Evolutionary conservation across 2,113 vertebrate species (phyloP), one percentile per base, ranked within the genome.

Genomic region (Aegithalos caudatus): DNA sequence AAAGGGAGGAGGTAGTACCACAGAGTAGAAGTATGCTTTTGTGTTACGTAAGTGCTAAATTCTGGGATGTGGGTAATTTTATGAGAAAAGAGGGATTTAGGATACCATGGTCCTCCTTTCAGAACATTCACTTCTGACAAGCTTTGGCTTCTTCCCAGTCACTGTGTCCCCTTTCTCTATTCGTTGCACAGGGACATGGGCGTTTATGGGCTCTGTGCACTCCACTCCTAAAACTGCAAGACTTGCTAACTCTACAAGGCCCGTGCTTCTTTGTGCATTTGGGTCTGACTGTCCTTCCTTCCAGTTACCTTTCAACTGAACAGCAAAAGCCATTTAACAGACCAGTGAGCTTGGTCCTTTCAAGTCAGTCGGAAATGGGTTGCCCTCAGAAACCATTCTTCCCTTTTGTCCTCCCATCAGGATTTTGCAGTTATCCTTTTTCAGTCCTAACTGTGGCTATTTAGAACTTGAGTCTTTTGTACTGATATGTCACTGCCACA

Each of bases 361-460:
- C 93, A 97, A 95, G 92, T 95, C 88, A 90, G 93, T 94, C 5
- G 19, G 92, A 97, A 96, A 96, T 88, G 85, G 90, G 88, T 74
- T 96, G 71, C 85, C 81, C 92, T 96, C 95, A 88, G 90, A 96
- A 94, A 93, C 45, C 31, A 1, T 90, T 95, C 79, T 91, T 96
- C 90, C 76, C 74, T 96, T 96, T 96, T 94, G 94, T 96, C 93
- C 93, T 94, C 94, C 94, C 92, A 83, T 94, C 96, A 94, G 86
- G 95, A 91, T 92, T 95, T 92, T 96, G 70, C 86, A 94, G 94
- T 94, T 95, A 94, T 92, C 74, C 92, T 93, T 93, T 94, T 95
- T 96, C 92, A 86, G 86, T 88, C 76, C 93, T 96, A 93, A 92
- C 90, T 86, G 95, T 93, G 94, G 85, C 82, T 96, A 90, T 93